Percentiles rank a stretch among this genome's conserved stretches.
phyloP scores from a whole-genome alignment of 2,888 invertebrate species.

The Drosophila anomalata region DNA sequence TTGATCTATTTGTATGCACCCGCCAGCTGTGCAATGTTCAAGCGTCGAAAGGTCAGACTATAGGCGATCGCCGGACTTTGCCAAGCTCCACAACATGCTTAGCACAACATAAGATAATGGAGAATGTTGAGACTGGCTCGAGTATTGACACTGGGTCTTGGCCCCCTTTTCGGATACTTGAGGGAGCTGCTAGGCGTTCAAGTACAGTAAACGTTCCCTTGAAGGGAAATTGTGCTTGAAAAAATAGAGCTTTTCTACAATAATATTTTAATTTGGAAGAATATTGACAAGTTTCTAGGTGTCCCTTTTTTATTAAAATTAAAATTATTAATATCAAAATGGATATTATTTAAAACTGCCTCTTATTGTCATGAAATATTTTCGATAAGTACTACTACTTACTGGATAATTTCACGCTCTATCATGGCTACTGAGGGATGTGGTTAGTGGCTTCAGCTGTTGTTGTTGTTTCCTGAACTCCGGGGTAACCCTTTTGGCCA shows the following conservation, averaged over 20 bases:
- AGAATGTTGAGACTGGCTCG: constrained; percentile 20
- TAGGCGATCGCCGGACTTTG: constrained; percentile 60
- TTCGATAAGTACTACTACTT: constrained; percentile 50
- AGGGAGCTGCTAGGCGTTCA: constrained; percentile 9
- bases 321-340: too few relatives aligned
- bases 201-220: constrained; percentile 9
- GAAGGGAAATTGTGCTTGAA: neutral
- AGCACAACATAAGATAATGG: constrained; percentile 56
- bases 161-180: constrained; percentile 51
- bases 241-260: too few relatives aligned
- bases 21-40: constrained; percentile 52
- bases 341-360: too few relatives aligned
- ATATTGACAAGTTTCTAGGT: too few relatives aligned
- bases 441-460: neutral
- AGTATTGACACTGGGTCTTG: constrained; percentile 67
- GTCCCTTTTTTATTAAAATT: too few relatives aligned
- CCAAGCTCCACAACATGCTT: constrained; percentile 21
- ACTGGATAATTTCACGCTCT: constrained; percentile 79
- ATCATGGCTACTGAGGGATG: constrained; percentile 55
- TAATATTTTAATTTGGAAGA: neutral
- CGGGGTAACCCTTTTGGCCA: constrained; percentile 16
- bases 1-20: constrained; percentile 62
- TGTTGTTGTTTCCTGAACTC: constrained; percentile 7
- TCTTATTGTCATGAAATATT: neutral
- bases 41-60: constrained; percentile 48